Evolutionary conservation across 2,113 vertebrate species (phyloP).

Genomic region (Gallinago paraguaiae): DNA sequence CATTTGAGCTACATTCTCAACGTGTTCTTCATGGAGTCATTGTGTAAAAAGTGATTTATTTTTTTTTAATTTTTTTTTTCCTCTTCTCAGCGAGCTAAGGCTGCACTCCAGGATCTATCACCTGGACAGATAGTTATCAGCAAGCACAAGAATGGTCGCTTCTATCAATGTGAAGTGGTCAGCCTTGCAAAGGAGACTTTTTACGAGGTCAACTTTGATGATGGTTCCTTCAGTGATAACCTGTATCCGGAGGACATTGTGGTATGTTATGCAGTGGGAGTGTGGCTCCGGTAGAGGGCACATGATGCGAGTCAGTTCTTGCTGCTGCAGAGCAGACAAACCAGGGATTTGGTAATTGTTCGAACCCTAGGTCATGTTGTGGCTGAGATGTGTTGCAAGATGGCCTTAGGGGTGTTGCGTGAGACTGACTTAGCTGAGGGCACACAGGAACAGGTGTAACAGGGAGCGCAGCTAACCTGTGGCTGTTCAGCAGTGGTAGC

Average conservation of each 20-base stretch:
- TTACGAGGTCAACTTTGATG: slow-evolving; percentile 98
- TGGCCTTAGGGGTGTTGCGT: neutral
- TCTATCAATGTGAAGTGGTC: slow-evolving; percentile 96
- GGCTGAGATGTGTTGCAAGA: neutral
- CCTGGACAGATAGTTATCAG: slow-evolving; percentile 94
- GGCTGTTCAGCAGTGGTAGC: neutral
- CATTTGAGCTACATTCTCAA: neutral
- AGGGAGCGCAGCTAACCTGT: neutral
- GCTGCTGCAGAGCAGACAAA: neutral
- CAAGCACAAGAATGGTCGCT: slow-evolving; percentile 97
- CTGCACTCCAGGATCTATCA: slow-evolving; percentile 88
- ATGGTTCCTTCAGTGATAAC: slow-evolving; percentile 97
- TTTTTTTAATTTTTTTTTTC: neutral
- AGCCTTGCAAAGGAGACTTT: slow-evolving; percentile 94
- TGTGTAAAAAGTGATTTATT: neutral
- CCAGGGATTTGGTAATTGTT: neutral
- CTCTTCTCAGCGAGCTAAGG: slow-evolving; percentile 84
- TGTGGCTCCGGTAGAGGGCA: neutral
- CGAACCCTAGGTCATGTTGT: neutral
- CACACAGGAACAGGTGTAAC: neutral
- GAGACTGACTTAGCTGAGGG: neutral
- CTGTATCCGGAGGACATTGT: slow-evolving; percentile 97
- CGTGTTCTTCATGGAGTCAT: neutral
- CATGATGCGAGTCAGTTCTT: neutral
- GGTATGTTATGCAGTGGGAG: slow-evolving; percentile 73